Base-by-base conservation (phyloP, 2,888 invertebrate species). In the Pachycephus smyrnensis region DNA sequence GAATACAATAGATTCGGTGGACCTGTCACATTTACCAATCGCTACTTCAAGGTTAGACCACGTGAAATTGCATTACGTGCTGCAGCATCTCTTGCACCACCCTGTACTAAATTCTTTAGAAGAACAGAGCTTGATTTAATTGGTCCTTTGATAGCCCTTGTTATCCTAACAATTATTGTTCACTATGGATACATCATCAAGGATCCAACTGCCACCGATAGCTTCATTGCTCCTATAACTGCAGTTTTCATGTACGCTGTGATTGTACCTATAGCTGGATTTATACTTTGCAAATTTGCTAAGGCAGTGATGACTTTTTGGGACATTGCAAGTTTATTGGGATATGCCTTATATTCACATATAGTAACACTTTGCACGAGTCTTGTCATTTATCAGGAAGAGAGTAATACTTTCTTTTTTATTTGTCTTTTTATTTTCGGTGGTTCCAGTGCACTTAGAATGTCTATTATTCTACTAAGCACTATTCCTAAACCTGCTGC, bases 331-430 rank as follows among this genome's bases (percentile, higher is more conserved):
- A 90, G 92, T 9, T 84, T 93, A 31, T 81, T 93, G 37, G 93
- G 93, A 3, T 93, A 93, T 84, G 90, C 91, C 23, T 85, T 93
- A 12, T 93, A 92, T 86, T 93, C 93, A 11, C 92, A 93, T 81
- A 86, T 93, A 32, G 81, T 93, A 11, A 92, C 93, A 2, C 85
- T 93, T 11, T 76, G 88, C 12, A 75, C 90, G 4, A 92, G 93
- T 3, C 90, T 91, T 73, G 79, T 93, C 23, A 90, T 92, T 77
- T 92, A 90, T 83, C 88, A 91, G 77, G 91, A 92, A 80, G 86
- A 89, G 37, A 92, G 91, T 78, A 92, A 93, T 85, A 81, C 88
- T 11, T 90, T 92, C 81, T 93, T 93, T 85, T 92, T 92, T 81
- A 78, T 92, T 9, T 90, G 91, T 81, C 83, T 93, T 76, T 89